A percentile compares a stretch with the other conserved stretches of the same genome.
phyloP scores from a whole-genome alignment of 2,113 vertebrate genomes.

The Columba janthina region DNA sequence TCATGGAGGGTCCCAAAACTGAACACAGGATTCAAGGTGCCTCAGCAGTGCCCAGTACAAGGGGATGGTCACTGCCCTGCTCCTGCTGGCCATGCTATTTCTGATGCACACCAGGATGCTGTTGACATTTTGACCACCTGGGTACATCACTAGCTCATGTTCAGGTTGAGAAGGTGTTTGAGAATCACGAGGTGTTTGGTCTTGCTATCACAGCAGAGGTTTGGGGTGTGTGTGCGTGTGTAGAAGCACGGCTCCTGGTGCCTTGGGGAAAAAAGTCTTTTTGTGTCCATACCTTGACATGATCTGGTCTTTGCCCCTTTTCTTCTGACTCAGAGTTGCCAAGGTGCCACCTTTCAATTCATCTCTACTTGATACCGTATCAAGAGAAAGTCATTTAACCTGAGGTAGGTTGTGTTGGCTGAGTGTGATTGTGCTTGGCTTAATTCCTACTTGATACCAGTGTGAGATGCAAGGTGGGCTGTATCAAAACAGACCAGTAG shows the following conservation, averaged over 20 bases:
- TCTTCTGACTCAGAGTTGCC: not conserved
- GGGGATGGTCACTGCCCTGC: too few relatives aligned
- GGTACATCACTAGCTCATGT: too few relatives aligned
- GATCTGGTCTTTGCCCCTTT: not conserved
- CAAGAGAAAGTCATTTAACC: not conserved
- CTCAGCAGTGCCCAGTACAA: too few relatives aligned
- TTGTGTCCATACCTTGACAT: not conserved
- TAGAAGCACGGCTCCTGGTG: not conserved
- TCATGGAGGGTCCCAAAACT: too few relatives aligned
- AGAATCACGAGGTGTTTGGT: not conserved
- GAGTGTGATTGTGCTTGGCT: not conserved
- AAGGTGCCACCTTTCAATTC: not conserved
- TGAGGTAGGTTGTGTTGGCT: not conserved
- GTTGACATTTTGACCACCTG: too few relatives aligned
- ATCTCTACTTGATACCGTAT: not conserved
- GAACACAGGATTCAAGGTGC: too few relatives aligned
- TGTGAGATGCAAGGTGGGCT: not conserved
- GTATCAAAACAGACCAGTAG: not conserved
- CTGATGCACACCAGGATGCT: too few relatives aligned
- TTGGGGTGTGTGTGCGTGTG: not conserved
- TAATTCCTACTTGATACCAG: not conserved
- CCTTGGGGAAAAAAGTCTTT: not conserved
- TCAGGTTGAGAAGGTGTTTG: not conserved
- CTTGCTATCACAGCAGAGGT: not conserved
- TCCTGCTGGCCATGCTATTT: too few relatives aligned